Base-by-base conservation (phyloP, 2,888 invertebrate species). In the Herminia tarsipennalis region DNA sequence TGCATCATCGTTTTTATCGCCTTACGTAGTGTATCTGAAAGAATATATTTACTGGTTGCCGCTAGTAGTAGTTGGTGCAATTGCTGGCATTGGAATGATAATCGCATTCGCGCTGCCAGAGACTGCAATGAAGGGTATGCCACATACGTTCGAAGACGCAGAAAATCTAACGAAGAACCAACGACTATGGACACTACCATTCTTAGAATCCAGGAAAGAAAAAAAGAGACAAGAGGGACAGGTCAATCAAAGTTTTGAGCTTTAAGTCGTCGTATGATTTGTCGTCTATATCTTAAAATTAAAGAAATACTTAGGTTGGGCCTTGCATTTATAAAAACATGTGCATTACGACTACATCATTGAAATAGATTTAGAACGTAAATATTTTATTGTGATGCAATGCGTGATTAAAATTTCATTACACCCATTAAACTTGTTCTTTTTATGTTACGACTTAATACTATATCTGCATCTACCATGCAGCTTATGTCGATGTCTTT, bases 1-100 rank as follows among this genome's bases (percentile, higher is more conserved):
- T 32, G 9, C 83, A 2, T 76, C 78, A 0, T 77, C 79, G 8
- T 62, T 80, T 8, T 30, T 83, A 12, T 74, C 83, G 1, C 83
- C 84, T 5, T 81, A 68, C 12, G 60, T 59, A 33, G 66, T 60
- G 1, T 67, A 37, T 36, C 35, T 66, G 30, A 55, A 56, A 29
- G 44, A 45, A n/a, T 54, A 51, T 49, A 32, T 62, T 9, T 54
- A 40, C 20, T 66, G 65, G 65, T 24, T 66, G 5, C 66, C 65
- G 3, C 39, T 66, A 30, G 38, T 41, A 3, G 49, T 60, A 10
- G 17, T 63, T 0, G 50, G 52, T 0, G 34, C 28, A 4, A 1
- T 46, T 1, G 51, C 59, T n/a, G 66, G 41, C 24, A 17, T 60
- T 0, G 66, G 50, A 1, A 52, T 35, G 16, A 5, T 66, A 5